These are phyloP conservation scores for Drosophila anomelani DNA, from an alignment of 2,888 invertebrate species.

Conservation along the genomic window DNA sequence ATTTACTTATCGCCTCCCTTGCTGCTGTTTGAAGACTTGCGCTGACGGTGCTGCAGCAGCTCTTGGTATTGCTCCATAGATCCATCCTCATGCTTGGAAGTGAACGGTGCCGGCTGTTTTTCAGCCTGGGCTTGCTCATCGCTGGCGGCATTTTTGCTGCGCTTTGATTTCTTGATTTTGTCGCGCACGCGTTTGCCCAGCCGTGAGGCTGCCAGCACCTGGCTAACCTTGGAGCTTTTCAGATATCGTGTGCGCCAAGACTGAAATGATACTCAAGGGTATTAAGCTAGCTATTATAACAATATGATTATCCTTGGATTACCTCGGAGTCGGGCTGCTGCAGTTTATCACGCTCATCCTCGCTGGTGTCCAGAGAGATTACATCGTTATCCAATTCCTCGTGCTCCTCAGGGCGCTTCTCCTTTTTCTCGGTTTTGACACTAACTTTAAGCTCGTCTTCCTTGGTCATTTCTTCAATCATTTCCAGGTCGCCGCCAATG, in stretches of 20 bases:
- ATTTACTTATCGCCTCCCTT: slow-evolving; percentile 47
- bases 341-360: slow-evolving; percentile 76
- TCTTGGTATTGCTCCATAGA: slow-evolving; percentile 87
- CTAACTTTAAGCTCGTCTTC: slow-evolving; percentile 55
- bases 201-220: slow-evolving; percentile 86
- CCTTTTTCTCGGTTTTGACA: slow-evolving; percentile 58
- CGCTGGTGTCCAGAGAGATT: slow-evolving; percentile 80
- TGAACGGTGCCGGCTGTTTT: slow-evolving; percentile 57
- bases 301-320: slow-evolving; percentile 9
- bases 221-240: slow-evolving; percentile 87
- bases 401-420: slow-evolving; percentile 34
- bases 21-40: slow-evolving; percentile 68
- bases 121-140: slow-evolving; percentile 50
- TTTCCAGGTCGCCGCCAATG: slow-evolving; percentile 83
- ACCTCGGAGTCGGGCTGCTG: slow-evolving; percentile 66
- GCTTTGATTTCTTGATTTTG: slow-evolving; percentile 86
- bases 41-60: slow-evolving; percentile 79
- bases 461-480: slow-evolving; percentile 82
- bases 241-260: slow-evolving; percentile 88
- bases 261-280: slow-evolving; percentile 51
- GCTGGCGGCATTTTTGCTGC: slow-evolving; percentile 42
- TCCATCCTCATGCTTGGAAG: slow-evolving; percentile 84
- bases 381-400: slow-evolving; percentile 74
- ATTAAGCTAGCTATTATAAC: background rate
- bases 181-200: slow-evolving; percentile 87